These are phyloP conservation scores for Halyomorpha halys DNA, from an alignment of 1,140 invertebrate genomes.

Conservation along the genomic window DNA sequence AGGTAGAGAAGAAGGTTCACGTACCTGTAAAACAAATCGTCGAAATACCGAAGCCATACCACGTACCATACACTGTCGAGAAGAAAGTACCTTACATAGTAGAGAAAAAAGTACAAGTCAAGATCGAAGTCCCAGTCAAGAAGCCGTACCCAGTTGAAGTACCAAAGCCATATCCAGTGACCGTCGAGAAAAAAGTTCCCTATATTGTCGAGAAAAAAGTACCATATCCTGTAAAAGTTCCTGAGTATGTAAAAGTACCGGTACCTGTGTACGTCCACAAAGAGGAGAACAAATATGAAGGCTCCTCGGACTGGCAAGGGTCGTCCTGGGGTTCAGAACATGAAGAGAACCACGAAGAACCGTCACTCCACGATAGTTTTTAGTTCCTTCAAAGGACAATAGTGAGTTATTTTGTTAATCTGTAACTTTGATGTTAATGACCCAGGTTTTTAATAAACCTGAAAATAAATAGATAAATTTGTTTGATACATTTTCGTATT, in stretches of 20 bases:
- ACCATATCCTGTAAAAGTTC: neutral
- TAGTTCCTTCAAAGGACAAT: too few relatives aligned
- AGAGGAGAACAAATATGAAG: too few relatives aligned
- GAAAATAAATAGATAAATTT: too few relatives aligned
- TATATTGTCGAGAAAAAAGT: conserved; percentile 47
- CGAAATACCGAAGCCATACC: conserved; percentile 36
- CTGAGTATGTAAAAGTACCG: neutral
- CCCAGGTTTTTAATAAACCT: too few relatives aligned
- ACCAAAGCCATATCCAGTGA: conserved; percentile 30
- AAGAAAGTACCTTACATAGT: conserved; percentile 51
- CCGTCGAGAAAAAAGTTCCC: conserved; percentile 54
- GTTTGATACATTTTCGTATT: too few relatives aligned
- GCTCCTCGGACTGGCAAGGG: too few relatives aligned
- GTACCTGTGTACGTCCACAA: neutral
- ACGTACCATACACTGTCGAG: conserved; percentile 44
- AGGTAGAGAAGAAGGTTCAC: conserved; percentile 30
- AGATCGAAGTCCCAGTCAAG: conserved; percentile 48
- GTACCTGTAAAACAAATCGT: conserved; percentile 31
- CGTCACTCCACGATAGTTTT: too few relatives aligned
- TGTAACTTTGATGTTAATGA: too few relatives aligned
- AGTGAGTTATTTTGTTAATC: too few relatives aligned
- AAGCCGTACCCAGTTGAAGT: conserved; percentile 43
- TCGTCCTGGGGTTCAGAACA: too few relatives aligned
- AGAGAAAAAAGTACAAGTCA: conserved; percentile 29
- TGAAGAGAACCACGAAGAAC: too few relatives aligned